Base-by-base conservation (phyloP, 1,140 invertebrate species). In the Orius laevigatus region DNA sequence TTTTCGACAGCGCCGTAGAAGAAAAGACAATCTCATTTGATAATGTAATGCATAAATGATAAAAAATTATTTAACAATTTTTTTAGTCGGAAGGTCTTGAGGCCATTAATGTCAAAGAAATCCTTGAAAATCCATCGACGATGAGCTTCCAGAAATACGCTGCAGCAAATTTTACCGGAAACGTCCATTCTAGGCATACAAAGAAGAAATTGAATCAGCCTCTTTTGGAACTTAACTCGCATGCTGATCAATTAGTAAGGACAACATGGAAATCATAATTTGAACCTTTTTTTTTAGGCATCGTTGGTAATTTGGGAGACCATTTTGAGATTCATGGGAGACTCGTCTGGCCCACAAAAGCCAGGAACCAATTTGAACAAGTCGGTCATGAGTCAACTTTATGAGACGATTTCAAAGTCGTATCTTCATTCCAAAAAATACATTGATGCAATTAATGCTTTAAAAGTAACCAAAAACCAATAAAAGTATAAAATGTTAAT, bases 81-180 rank as follows among this genome's bases (percentile, higher is more conserved):
- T 69, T 14, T 57, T 74, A 78, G 58, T 72, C 20, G 80, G 84
- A 60, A 79, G 84, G 55, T 50, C 79, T 74, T 45, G 79, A 81
- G 12, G 74, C 85, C 61, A 79, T 84, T 58, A 75, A 73, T 1
- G 73, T 81, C 1, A 81, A 82, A 0, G 87, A 90, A 60, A 86
- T 91, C 57, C 82, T 89, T 57, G 92, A 97, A 64, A 92, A 98
- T 66, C 67, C 98, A 3, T 85, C 84, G 0, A 90, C 96, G 63
- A 98, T 92, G 64, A 95, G 94, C 61, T 99, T 98, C 64, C 85
- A 92, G 65, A 98, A 99, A 67, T 98, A 95, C 68, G 92, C 92
- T 1, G 85, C 91, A 0, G 96, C 93, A 1, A 97, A 96, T 64
- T 97, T 98, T 68, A 90, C 95, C 68, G 89, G 87, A 39, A 95